Conservation (phyloP, 2,888 invertebrate genomes). For the Anorthoa munda region DNA sequence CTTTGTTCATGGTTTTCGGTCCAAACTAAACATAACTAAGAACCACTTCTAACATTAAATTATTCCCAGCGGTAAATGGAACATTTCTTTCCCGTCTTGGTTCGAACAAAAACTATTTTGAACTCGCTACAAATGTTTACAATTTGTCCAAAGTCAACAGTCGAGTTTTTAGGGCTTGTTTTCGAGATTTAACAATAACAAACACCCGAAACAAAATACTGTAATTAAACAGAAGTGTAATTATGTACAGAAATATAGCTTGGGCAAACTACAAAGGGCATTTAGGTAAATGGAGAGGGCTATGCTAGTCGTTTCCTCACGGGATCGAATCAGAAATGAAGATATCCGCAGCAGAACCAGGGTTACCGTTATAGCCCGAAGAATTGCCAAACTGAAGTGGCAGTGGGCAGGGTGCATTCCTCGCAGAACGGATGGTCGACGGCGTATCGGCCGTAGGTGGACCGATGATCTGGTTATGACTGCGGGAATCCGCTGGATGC, state of each 20-base stretch:
- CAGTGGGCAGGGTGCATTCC: too few species aligned
- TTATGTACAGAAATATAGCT: constrained; percentile 6
- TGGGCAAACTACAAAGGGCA: constrained; percentile 5
- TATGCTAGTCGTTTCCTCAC: too few species aligned
- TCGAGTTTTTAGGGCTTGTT: constrained; percentile 41
- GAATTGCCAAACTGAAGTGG: too few species aligned
- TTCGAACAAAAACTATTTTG: constrained; percentile 43
- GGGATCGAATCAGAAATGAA: too few species aligned
- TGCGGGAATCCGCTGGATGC: too few species aligned
- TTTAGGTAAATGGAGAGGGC: constrained; percentile 8
- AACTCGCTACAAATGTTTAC: constrained; percentile 48
- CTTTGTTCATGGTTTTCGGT: not conserved
- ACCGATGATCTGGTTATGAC: too few species aligned
- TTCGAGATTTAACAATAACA: constrained; percentile 46
- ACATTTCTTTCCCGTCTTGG: constrained; percentile 12
- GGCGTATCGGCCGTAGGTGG: too few species aligned
- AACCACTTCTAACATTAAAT: constrained; percentile 4
- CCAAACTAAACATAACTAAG: not conserved
- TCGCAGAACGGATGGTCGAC: too few species aligned
- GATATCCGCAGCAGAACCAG: too few species aligned
- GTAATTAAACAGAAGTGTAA: constrained; percentile 45
- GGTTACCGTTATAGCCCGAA: too few species aligned
- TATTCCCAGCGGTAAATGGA: not conserved
- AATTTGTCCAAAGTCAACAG: constrained; percentile 39
- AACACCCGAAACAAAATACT: constrained; percentile 25